A percentile compares a stretch with the other conserved stretches of the same genome.
These are phyloP conservation scores for Orycteropus afer DNA, from an alignment of 2,113 vertebrate species.

Conservation along the genomic window DNA sequence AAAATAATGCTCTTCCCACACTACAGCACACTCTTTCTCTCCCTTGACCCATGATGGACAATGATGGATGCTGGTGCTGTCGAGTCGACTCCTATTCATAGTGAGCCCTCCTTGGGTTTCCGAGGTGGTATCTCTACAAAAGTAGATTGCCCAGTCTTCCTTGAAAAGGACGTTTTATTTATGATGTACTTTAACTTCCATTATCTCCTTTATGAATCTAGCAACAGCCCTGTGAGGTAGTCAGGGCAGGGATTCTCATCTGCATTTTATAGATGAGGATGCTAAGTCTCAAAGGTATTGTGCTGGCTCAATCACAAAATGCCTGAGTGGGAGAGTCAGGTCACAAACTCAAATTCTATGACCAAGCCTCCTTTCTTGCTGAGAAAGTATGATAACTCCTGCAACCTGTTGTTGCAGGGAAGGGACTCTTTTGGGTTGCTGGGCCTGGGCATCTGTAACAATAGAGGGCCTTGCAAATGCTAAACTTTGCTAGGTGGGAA, in stretches of 20 bases:
- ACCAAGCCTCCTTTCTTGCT: neutral
- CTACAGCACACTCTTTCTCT: neutral
- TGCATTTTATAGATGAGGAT: neutral
- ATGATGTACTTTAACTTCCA: neutral
- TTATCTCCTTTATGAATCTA: neutral
- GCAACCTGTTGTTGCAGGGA: neutral
- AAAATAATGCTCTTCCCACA: neutral
- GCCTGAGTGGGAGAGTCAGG: neutral
- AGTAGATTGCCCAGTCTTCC: no score
- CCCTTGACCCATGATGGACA: neutral
- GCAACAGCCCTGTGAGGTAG: neutral
- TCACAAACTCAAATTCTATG: neutral
- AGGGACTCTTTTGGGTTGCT: neutral
- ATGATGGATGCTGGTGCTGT: no score
- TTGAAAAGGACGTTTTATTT: constrained; percentile 26
- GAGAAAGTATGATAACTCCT: neutral
- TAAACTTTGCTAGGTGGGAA: neutral
- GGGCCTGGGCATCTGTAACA: neutral
- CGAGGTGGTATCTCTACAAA: no score
- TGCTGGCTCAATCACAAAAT: neutral
- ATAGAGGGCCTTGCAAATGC: neutral
- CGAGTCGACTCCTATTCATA: no score
- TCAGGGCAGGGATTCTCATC: neutral
- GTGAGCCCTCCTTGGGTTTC: no score
- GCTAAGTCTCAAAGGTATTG: neutral